Evolutionary conservation across 2,888 invertebrate genomes (phyloP), one percentile per base, ranked within the genome.

Genomic region (Caenorhabditis sp.): DNA sequence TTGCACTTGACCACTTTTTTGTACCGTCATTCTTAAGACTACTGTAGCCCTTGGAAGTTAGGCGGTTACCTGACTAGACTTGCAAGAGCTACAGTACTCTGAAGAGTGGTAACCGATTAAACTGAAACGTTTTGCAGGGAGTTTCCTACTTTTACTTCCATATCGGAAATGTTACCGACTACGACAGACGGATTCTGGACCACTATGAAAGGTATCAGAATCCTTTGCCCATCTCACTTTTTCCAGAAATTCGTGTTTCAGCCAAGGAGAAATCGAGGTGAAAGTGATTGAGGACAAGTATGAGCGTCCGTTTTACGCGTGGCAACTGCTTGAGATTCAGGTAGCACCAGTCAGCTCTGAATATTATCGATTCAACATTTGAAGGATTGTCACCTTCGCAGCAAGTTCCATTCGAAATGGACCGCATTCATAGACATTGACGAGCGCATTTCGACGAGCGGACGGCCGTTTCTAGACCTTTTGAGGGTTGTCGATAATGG

Each of bases 391-490:
- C 73, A 66, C 15, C 46, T 48, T 2, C 43, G 73, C 2, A 43
- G 58, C 17, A 65, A 65, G 39, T 50, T 52, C 11, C 73, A 73
- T 11, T 58, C 73, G 1, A 73, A 73, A 53, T 73, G 73, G 73
- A 50, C 58, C 6, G 59, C 73, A 7, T 73, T 73, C 17, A 46
- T 73, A 22, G 73, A 73, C 53, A 46, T 73, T 4, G 73, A 73
- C 32, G 73, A 73, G 46, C 15, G 73, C 27, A 59, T 73, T 11
- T 39, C 46, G 0, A 32, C 35, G 1, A 7, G 26, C 13, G 20
- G 32, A n/a, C 4, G 39, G 2, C 11, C 24, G 8, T 32, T 46
- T 6, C 13, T 59, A 1, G 45, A 50, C n/a, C 13, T 35, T 13
- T 7, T 61, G 7, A 6, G 22, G 22, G n/a, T 7, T 8, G 20